Conservation (phyloP, 2,113 vertebrate genomes). For the Channa maculata region DNA sequence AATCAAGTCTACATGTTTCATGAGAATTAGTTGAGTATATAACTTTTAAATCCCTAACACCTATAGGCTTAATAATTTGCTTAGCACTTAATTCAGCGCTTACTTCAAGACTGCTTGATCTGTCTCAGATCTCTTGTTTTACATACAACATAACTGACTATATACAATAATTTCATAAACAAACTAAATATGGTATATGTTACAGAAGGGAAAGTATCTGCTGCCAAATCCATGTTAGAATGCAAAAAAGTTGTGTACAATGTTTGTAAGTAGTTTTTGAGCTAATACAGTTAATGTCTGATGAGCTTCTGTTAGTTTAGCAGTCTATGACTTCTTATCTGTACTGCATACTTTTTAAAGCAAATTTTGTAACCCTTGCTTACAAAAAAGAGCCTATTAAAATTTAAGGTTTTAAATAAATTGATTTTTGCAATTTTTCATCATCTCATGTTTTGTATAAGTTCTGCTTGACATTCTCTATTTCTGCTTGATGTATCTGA, state of each 20-base stretch:
- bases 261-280: conserved; percentile 5
- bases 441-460: too few species aligned
- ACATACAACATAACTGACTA: conserved; percentile 15
- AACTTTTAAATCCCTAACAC: conserved; percentile 1
- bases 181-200: background rate
- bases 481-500: too few species aligned
- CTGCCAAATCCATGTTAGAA: background rate
- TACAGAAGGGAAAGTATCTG: too few species aligned
- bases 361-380: background rate
- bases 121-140: background rate
- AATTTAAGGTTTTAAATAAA: conserved; percentile 49
- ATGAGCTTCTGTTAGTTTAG: conserved; percentile 3
- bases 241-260: background rate
- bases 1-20: background rate
- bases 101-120: background rate
- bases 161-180: conserved; percentile 10
- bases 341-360: conserved; percentile 3
- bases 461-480: too few species aligned
- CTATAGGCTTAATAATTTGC: background rate
- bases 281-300: background rate
- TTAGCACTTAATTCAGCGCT: background rate
- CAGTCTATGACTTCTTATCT: conserved; percentile 6
- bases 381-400: conserved; percentile 9
- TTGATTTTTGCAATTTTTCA: conserved; percentile 1
- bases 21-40: background rate